phyloP scores from a whole-genome alignment of 92 coral and sea anemone genomes.

The Micromussa lordhowensis region DNA sequence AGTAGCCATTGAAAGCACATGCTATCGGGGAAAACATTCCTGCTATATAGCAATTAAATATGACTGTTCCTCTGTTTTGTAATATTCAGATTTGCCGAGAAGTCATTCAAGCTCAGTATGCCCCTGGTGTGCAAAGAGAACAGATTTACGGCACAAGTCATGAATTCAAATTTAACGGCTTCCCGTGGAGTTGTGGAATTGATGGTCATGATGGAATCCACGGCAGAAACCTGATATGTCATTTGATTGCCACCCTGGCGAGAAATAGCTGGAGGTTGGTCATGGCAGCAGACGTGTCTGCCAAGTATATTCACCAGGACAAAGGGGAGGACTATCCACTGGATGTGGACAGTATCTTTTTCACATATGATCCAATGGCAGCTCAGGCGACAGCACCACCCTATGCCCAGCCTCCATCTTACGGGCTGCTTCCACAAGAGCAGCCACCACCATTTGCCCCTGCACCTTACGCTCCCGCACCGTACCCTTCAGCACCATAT shows the following conservation, averaged over 20 bases:
- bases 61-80: background rate
- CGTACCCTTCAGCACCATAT: background rate
- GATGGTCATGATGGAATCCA: slow-evolving; percentile 67
- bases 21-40: too few relatives aligned
- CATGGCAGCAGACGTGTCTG: slow-evolving; percentile 69
- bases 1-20: too few relatives aligned
- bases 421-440: slow-evolving; percentile 24
- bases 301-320: slow-evolving; percentile 61
- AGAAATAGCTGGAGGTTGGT: slow-evolving; percentile 41
- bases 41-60: too few relatives aligned
- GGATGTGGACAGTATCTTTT: slow-evolving; percentile 69
- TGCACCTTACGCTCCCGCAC: slow-evolving; percentile 4
- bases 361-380: slow-evolving; percentile 45
- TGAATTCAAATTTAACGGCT: slow-evolving; percentile 51
- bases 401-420: slow-evolving; percentile 4
- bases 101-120: slow-evolving; percentile 40
- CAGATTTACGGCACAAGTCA: slow-evolving; percentile 43
- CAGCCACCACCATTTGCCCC: slow-evolving; percentile 29
- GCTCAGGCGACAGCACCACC: slow-evolving; percentile 16
- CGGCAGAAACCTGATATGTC: slow-evolving; percentile 55
- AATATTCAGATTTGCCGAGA: slow-evolving; percentile 41
- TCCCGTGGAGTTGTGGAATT: slow-evolving; percentile 56
- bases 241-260: slow-evolving; percentile 51
- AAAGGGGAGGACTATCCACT: slow-evolving; percentile 57
- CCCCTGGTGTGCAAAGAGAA: slow-evolving; percentile 41